phyloP scores from a whole-genome alignment of 2,113 vertebrate genomes.

The Lampris incognitus region DNA sequence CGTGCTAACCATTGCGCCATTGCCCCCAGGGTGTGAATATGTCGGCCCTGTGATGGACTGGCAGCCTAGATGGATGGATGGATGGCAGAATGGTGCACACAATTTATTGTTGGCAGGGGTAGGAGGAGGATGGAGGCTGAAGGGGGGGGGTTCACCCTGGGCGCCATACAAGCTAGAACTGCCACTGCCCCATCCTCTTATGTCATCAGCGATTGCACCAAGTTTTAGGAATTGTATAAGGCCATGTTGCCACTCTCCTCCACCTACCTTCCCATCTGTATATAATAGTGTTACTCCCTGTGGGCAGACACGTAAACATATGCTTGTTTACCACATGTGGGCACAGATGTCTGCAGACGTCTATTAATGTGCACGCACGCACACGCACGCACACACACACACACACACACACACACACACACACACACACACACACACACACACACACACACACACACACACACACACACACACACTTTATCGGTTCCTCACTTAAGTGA shows the following conservation, averaged over 20 bases:
- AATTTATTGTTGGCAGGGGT: no score
- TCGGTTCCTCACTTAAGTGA: neutral
- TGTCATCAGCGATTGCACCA: conserved; percentile 2
- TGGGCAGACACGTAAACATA: neutral
- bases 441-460: conserved; percentile 6
- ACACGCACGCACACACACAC: neutral
- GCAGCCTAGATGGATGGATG: no score
- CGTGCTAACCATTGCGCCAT: no score
- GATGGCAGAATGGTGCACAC: no score
- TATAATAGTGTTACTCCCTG: neutral
- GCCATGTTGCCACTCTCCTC: neutral
- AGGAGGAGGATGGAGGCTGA: no score
- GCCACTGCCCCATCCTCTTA: neutral
- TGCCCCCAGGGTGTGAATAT: no score
- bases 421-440: neutral
- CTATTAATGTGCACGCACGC: neutral
- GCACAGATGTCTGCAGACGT: neutral
- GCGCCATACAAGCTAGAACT: no score
- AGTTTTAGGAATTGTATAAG: neutral
- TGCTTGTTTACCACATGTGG: neutral
- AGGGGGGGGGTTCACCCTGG: no score
- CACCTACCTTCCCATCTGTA: neutral
- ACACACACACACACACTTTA: neutral
- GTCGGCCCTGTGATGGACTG: no score
- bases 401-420: neutral